phyloP scores from a whole-genome alignment of 2,113 vertebrate species.

The Nansenia antarctica region DNA sequence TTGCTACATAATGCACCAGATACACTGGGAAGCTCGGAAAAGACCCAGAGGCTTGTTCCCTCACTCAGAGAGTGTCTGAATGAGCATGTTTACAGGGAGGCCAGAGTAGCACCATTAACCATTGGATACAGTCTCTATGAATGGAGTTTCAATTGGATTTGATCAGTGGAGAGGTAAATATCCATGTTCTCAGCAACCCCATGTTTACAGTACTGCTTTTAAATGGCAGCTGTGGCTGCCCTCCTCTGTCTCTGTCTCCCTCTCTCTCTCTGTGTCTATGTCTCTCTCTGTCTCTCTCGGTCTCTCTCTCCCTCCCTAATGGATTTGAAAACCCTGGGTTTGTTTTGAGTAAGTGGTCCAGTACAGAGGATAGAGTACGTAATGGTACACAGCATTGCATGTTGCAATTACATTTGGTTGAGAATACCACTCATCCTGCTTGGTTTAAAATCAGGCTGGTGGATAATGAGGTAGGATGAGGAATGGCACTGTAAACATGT shows the following conservation, averaged over 20 bases:
- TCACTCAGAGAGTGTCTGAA: slow-evolving; percentile 3
- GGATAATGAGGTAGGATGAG: slow-evolving; percentile 20
- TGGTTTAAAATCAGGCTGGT: slow-evolving; percentile 1
- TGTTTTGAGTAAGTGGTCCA: slow-evolving; percentile 23
- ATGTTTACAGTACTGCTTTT: background rate
- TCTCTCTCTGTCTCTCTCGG: background rate
- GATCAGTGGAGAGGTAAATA: slow-evolving; percentile 9
- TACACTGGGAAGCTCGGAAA: slow-evolving; percentile 36
- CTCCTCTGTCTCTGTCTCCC: no score
- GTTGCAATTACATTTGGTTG: slow-evolving; percentile 10
- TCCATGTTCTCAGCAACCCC: background rate
- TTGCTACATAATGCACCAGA: slow-evolving; percentile 34
- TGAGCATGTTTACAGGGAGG: background rate
- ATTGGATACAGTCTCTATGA: no score
- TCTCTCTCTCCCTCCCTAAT: slow-evolving; percentile 19
- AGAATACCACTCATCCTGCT: background rate
- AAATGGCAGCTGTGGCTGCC: slow-evolving; percentile 5
- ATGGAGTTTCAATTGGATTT: slow-evolving; percentile 5
- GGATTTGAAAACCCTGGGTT: slow-evolving; percentile 18
- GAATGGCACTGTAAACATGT: slow-evolving; percentile 9
- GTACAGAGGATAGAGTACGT: slow-evolving; percentile 24
- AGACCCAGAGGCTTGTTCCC: slow-evolving; percentile 34
- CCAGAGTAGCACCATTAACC: background rate
- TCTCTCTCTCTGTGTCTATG: no score
- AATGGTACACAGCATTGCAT: slow-evolving; percentile 42